phyloP scores from a whole-genome alignment of 2,113 vertebrate species.

The Mormyrus lacerda region DNA sequence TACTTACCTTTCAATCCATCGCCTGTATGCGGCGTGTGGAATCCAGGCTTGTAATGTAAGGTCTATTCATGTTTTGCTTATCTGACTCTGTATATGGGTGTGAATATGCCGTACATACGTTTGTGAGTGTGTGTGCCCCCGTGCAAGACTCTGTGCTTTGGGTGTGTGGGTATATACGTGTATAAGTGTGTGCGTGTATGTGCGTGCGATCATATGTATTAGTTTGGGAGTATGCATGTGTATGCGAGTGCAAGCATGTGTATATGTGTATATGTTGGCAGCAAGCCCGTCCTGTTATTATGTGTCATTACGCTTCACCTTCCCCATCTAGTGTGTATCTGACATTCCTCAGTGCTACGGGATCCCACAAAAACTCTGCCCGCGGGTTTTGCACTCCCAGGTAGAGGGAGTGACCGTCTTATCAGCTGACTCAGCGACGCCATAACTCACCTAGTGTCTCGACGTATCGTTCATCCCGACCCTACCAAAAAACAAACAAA shows the following conservation, averaged over 20 bases:
- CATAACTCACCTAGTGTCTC: neutral
- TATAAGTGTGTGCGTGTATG: neutral
- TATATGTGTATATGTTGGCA: neutral
- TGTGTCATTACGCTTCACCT: neutral
- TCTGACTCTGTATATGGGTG: neutral
- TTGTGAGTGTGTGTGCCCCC: neutral
- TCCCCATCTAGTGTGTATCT: neutral
- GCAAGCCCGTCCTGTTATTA: neutral
- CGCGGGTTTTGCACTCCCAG: neutral
- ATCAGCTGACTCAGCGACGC: neutral
- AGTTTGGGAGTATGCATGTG: slow-evolving; percentile 10
- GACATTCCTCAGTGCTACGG: neutral
- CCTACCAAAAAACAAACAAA: neutral
- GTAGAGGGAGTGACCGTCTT: neutral
- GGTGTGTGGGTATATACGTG: neutral
- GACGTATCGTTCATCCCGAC: neutral
- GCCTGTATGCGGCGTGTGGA: neutral
- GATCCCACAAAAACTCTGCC: neutral
- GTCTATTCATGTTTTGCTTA: neutral
- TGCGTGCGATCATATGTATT: slow-evolving; percentile 17
- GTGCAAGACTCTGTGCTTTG: neutral
- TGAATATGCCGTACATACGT: neutral
- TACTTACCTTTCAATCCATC: neutral
- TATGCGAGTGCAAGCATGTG: neutral
- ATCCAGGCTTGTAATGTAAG: neutral